These are phyloP conservation scores for Grallaria varia DNA, from an alignment of 2,113 vertebrate genomes.

Conservation along the genomic window DNA sequence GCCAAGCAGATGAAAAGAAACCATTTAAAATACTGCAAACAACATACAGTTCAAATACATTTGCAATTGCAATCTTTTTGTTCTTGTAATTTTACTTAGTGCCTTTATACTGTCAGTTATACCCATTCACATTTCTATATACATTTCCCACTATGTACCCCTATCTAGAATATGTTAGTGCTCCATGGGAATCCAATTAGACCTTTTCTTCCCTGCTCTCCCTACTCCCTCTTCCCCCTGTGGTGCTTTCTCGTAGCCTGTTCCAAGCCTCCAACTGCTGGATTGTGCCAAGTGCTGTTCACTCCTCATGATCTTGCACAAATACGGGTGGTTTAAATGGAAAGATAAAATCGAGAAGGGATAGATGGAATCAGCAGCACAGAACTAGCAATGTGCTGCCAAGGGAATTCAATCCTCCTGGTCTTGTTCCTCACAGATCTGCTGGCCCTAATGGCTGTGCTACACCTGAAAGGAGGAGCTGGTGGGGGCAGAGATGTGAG, in stretches of 20 bases:
- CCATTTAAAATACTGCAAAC: neutral
- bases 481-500: neutral
- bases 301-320: neutral
- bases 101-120: neutral
- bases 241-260: neutral
- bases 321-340: neutral
- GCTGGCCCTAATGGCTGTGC: neutral
- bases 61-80: neutral
- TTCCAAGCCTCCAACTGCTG: neutral
- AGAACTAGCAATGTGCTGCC: fast-evolving
- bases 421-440: neutral
- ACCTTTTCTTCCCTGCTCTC: neutral
- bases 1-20: neutral
- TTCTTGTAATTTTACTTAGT: neutral
- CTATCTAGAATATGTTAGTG: neutral
- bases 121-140: neutral
- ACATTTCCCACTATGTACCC: neutral
- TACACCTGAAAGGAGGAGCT: neutral
- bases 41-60: neutral
- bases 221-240: neutral
- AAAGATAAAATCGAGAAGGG: neutral
- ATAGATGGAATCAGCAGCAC: neutral
- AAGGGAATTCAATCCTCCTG: neutral
- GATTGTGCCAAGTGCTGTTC: neutral
- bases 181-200: neutral